Evolutionary conservation across 1,140 invertebrate species (phyloP).

Genomic region (Ptiloglossa arizonensis): DNA sequence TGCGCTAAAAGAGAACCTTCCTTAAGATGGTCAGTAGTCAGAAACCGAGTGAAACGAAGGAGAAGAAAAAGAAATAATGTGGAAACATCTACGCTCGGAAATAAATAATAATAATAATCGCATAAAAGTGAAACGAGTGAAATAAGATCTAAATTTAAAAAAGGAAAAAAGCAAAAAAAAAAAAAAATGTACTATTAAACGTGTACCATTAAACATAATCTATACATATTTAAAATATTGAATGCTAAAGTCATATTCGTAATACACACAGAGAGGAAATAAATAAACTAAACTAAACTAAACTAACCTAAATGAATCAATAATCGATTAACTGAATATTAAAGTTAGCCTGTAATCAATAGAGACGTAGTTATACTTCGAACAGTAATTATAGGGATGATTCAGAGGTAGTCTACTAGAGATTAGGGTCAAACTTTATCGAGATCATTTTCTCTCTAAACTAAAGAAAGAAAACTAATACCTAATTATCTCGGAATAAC

Average conservation of each 20-base stretch:
- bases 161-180: conserved; percentile 15
- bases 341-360: conserved; percentile 78
- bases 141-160: conserved; percentile 74
- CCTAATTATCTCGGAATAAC: conserved; percentile 74
- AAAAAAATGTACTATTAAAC: conserved; percentile 69
- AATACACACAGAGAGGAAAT: conserved; percentile 43
- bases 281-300: conserved; percentile 33
- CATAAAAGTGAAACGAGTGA: conserved; percentile 12
- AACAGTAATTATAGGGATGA: conserved; percentile 74
- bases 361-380: conserved; percentile 76
- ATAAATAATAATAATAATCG: conserved; percentile 6
- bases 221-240: conserved; percentile 81
- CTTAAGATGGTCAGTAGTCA: not conserved
- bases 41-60: not conserved
- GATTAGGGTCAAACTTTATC: conserved; percentile 78
- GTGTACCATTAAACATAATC: conserved; percentile 79
- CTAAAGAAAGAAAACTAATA: conserved; percentile 61
- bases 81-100: conserved; percentile 4
- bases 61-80: not conserved
- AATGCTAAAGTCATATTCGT: conserved; percentile 80
- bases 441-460: conserved; percentile 79
- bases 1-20: conserved; percentile 5
- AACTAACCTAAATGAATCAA: conserved; percentile 73
- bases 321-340: conserved; percentile 78
- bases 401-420: conserved; percentile 75